A percentile compares a stretch with the other conserved stretches of the same genome.
phyloP scores from a whole-genome alignment of 1,140 invertebrate genomes.

The Neocloeon triangulifer region DNA sequence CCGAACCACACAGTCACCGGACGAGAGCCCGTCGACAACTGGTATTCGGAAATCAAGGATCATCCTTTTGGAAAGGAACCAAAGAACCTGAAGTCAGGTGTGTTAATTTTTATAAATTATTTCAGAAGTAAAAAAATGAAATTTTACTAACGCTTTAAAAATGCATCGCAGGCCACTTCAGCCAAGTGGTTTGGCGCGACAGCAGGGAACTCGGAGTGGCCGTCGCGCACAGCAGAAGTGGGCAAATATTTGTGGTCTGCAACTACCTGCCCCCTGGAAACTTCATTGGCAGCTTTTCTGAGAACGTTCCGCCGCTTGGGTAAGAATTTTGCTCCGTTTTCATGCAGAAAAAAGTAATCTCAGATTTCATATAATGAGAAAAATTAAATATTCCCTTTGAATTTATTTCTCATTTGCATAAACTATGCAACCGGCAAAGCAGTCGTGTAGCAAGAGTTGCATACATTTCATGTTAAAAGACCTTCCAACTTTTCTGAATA shows the following conservation, averaged over 20 bases:
- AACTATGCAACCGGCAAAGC: no score
- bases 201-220: constrained; percentile 56
- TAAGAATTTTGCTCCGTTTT: not conserved
- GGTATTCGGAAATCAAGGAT: constrained; percentile 37
- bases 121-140: no score
- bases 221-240: constrained; percentile 37
- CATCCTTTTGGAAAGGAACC: constrained; percentile 37
- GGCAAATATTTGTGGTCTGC: constrained; percentile 56
- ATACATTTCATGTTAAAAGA: no score
- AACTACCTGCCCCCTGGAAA: constrained; percentile 77
- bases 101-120: no score
- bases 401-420: constrained; percentile 1
- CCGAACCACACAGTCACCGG: constrained; percentile 40
- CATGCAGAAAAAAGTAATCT: no score
- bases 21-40: constrained; percentile 46
- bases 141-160: no score
- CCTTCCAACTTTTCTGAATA: no score
- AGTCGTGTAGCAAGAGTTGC: no score
- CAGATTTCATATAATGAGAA: not conserved
- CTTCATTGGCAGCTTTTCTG: constrained; percentile 47
- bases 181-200: constrained; percentile 59
- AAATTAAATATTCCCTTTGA: not conserved
- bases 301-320: constrained; percentile 37
- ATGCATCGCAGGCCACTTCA: constrained; percentile 35
- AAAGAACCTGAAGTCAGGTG: constrained; percentile 34